Evolutionary conservation across 2,888 invertebrate species (phyloP), one percentile per base, ranked within the genome.

Genomic region (Drosophila ustulata): DNA sequence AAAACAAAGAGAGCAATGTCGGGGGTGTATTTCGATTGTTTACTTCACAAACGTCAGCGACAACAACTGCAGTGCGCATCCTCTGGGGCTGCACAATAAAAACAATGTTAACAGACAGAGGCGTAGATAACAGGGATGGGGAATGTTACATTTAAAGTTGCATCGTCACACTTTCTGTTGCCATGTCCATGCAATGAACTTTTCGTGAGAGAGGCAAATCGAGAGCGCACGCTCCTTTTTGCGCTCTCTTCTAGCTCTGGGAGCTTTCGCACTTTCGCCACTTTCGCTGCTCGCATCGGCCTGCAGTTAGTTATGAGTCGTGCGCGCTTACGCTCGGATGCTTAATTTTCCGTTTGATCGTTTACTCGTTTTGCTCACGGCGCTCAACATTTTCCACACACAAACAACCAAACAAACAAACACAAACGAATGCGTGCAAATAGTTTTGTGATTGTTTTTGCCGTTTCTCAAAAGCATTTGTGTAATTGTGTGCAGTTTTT

Each of bases 271-370:
- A 51, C 52, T 71, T 76, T 78, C 34, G 59, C 37, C 67, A 85
- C 79, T 86, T 77, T 84, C 70, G 66, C 78, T 80, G 68, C 55
- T 50, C 68, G 72, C 65, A 68, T 63, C 75, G 63, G 87, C 61
- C 76, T 90, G 91, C 90, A 91, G 91, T 90, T 91, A 91, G 91
- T 90, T 91, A 82, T 83, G 81, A 89, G 89, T 87, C 84, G 90
- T 90, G 83, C 84, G 89, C 82, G 89, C 79, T 83, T 78, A 81
- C 82, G 89, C 85, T 90, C 89, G 90, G 85, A 80, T 79, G 81
- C 66, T 71, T 39, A 70, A 70, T 83, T 88, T 88, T 74, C 69
- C 67, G 75, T 78, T 80, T 61, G 47, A 67, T 66, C 50, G 41
- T 65, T 68, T 45, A 46, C 13, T 46, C 25, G 13, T 37, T 57